Evolutionary conservation across 2,797 vertebrate genomes (phyloP).

Genomic region (Pogoniulus pusillus): DNA sequence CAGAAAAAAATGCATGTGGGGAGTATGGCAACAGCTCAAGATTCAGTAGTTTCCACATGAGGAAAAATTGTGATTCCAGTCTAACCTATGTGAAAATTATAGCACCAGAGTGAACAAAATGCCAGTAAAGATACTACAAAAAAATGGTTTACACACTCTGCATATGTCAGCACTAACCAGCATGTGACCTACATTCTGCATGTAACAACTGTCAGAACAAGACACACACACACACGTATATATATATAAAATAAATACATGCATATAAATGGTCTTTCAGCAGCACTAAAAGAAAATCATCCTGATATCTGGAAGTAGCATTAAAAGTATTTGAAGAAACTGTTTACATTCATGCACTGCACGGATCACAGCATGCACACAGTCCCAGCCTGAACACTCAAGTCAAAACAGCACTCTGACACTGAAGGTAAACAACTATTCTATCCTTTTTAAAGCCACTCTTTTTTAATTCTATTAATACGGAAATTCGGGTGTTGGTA

Average conservation of each 20-base stretch:
- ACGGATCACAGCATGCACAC: rapidly evolving
- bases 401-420: not conserved
- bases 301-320: not conserved
- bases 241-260: not conserved
- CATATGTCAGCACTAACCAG: not conserved
- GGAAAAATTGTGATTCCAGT: not conserved
- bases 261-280: not conserved
- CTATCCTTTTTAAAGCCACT: not conserved
- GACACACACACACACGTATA: not conserved
- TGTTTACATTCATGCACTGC: not conserved
- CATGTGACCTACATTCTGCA: not conserved
- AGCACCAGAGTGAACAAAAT: not conserved
- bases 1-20: not conserved
- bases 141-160: not conserved
- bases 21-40: not conserved
- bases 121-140: not conserved
- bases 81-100: not conserved
- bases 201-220: not conserved
- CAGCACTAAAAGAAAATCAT: not conserved
- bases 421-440: not conserved
- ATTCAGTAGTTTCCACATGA: not conserved
- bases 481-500: not conserved
- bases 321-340: not conserved
- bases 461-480: not conserved
- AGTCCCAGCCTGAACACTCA: not conserved